phyloP scores from a whole-genome alignment of 2,797 vertebrate species.

The Cirrhinus mrigala region DNA sequence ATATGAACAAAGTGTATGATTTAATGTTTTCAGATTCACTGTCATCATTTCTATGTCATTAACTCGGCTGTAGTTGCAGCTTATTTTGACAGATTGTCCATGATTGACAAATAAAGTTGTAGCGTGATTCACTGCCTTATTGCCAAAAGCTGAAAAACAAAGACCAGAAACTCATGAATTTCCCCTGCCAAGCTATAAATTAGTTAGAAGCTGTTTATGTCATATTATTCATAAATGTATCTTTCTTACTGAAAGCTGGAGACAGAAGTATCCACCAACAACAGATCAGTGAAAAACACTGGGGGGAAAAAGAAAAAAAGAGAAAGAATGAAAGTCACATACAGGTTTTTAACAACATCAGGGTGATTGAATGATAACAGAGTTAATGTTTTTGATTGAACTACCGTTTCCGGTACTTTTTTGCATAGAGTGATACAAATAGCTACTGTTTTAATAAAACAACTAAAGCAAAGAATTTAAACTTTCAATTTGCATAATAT shows the following conservation, averaged over 20 bases:
- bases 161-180: not conserved
- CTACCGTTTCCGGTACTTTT: not conserved
- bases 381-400: not conserved
- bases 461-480: not conserved
- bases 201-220: not conserved
- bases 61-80: no score
- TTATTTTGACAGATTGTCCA: no score
- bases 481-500: not conserved
- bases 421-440: not conserved
- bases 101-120: no score
- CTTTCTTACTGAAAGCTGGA: not conserved
- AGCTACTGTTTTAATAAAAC: not conserved
- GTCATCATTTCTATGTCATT: no score
- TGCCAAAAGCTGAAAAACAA: slow-evolving; percentile 31
- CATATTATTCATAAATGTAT: not conserved
- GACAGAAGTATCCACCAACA: not conserved
- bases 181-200: not conserved
- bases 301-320: not conserved
- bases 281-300: slow-evolving; percentile 3
- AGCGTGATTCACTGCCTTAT: no score
- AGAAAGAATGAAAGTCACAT: not conserved
- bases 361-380: not conserved
- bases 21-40: not conserved
- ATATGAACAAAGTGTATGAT: not conserved
- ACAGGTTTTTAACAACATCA: not conserved